Base-by-base conservation (phyloP, 2,888 invertebrate species). In the Homarus gammarus region DNA sequence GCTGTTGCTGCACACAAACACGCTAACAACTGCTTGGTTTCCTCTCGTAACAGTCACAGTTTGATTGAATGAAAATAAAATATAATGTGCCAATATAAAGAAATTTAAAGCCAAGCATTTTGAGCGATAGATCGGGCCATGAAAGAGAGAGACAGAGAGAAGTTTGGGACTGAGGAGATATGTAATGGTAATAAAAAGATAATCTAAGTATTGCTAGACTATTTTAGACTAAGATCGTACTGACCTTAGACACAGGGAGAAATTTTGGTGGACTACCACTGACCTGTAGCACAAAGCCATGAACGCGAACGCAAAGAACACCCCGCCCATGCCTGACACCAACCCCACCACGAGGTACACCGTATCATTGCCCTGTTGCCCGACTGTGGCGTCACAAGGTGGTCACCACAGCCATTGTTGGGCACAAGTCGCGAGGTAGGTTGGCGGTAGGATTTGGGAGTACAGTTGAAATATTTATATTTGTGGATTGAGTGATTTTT, bases 241-340 rank as follows among this genome's bases (percentile, higher is more conserved):
- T 97, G 97, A 98, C 97, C 97, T 97, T 97, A 97, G 97, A 96
- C 97, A 97, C 96, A 97, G 97, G 97, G 97, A 97, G 97, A 97
- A 97, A 97, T 97, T 97, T 97, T 97, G 97, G 97, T 98, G 97
- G 96, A 98, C 97, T 97, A 97, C 97, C 96, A 97, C 97, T 97
- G 97, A 98, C 97, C 98, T 97, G 97, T 98, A 98, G 97, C 98
- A 98, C 96, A 98, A 97, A 96, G 98, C 98, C 97, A 98, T 97
- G 96, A 98, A 97, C 96, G 98, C 98, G 96, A 98, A 98, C 96
- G 98, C 96, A 96, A 98, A 96, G 97, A 98, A 98, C 96, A 98
- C 98, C 96, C 98, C 98, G 96, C 98, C 98, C 96, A 98, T 98
- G 96, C 98, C 98, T 96, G 98, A 98, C 96, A 98, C 98, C 96